These are phyloP conservation scores for Ispidina lecontei DNA, from an alignment of 2,797 vertebrate genomes.

Conservation along the genomic window DNA sequence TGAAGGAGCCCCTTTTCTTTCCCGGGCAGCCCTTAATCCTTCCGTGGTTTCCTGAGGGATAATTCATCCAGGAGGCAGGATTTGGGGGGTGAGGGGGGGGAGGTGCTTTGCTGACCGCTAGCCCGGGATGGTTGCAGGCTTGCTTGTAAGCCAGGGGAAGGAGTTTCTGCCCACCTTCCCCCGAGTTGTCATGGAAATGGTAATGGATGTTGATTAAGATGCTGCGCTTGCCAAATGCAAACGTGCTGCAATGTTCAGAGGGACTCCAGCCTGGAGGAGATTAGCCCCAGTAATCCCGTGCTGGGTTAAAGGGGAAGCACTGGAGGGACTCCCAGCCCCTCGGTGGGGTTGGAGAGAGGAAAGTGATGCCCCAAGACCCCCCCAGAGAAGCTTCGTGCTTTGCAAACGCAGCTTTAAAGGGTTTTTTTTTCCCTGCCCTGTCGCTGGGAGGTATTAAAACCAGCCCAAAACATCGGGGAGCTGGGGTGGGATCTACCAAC, in stretches of 20 bases:
- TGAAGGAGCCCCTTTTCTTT: background rate
- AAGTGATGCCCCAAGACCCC: fast-evolving
- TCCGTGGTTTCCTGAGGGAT: fast-evolving
- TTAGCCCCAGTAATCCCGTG: background rate
- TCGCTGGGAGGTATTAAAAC: background rate
- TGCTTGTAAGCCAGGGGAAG: fast-evolving
- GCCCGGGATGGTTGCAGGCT: background rate
- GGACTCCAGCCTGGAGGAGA: background rate
- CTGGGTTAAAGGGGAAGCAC: background rate
- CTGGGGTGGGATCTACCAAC: background rate
- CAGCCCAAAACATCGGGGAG: fast-evolving
- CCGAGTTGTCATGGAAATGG: constrained; percentile 38
- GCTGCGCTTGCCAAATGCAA: background rate
- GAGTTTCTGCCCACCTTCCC: background rate
- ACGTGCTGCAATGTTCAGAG: background rate
- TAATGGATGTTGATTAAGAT: background rate
- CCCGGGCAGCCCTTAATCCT: background rate
- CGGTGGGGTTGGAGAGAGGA: background rate
- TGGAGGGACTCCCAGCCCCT: background rate
- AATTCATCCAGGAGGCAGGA: background rate
- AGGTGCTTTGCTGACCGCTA: background rate
- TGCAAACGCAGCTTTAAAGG: fast-evolving
- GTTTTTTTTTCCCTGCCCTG: background rate
- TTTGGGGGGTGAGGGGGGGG: no score
- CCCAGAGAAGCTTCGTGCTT: background rate